Evolutionary conservation across 2,113 vertebrate genomes (phyloP).

Genomic region (Piprites chloris): DNA sequence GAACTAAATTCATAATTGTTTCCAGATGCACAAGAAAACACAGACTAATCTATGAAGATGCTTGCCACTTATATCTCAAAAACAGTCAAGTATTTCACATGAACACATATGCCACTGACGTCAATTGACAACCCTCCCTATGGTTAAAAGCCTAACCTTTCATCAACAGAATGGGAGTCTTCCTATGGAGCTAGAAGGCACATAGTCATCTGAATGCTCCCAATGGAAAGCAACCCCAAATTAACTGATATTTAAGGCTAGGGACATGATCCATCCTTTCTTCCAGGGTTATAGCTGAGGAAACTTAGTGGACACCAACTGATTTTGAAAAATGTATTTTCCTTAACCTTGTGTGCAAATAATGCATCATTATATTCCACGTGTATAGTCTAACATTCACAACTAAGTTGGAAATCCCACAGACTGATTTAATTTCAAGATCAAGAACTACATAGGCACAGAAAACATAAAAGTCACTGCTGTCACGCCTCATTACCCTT

Average conservation of each 20-base stretch:
- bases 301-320: background rate
- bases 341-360: background rate
- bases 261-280: background rate
- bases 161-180: slow-evolving; percentile 15
- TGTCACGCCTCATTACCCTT: background rate
- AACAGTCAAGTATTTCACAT: background rate
- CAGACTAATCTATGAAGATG: background rate
- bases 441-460: background rate
- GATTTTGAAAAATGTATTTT: background rate
- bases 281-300: background rate
- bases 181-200: slow-evolving; percentile 14
- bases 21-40: background rate
- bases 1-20: background rate
- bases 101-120: background rate
- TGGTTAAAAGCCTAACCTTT: slow-evolving; percentile 15
- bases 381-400: background rate
- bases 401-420: background rate
- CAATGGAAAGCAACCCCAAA: background rate
- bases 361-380: background rate
- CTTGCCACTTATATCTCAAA: background rate
- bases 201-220: background rate
- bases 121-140: background rate
- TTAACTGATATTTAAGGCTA: background rate
- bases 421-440: background rate
- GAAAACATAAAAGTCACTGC: background rate